Conservation (phyloP, 2,888 invertebrate genomes). For the Lasioglossum zephyrum region DNA sequence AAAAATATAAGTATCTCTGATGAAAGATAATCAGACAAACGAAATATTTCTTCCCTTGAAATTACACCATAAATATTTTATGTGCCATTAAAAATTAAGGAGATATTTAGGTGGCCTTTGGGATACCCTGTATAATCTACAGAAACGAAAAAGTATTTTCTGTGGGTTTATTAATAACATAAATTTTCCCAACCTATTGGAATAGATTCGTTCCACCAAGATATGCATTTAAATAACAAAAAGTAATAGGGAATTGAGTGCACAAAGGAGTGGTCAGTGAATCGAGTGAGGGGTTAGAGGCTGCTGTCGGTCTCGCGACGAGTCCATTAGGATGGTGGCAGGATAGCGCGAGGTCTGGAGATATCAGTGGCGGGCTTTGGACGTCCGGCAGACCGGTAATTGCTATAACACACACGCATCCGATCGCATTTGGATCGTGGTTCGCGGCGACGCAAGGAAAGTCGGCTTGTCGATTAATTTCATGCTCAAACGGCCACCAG, state of each 20-base stretch:
- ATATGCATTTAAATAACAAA: no score
- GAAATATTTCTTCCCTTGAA: no score
- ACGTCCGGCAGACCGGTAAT: neutral
- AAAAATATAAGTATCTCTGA: no score
- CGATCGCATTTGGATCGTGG: constrained; percentile 2
- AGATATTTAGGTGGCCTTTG: no score
- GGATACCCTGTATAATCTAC: no score
- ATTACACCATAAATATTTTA: no score
- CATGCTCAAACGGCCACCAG: constrained; percentile 36
- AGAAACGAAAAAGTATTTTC: no score
- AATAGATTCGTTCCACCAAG: no score
- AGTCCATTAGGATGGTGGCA: neutral
- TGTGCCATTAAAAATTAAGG: no score
- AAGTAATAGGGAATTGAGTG: neutral
- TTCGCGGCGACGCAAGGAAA: constrained; percentile 21
- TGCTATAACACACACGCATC: neutral
- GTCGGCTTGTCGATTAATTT: constrained; percentile 40
- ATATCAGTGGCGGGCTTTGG: neutral
- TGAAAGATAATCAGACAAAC: no score
- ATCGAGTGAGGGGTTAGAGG: neutral
- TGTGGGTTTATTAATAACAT: no score
- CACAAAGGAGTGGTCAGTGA: neutral
- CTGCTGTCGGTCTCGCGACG: neutral
- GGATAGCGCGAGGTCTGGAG: neutral
- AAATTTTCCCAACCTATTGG: no score